Evolutionary conservation across 2,797 vertebrate genomes (phyloP).

Genomic region (Crocidura indochinensis): DNA sequence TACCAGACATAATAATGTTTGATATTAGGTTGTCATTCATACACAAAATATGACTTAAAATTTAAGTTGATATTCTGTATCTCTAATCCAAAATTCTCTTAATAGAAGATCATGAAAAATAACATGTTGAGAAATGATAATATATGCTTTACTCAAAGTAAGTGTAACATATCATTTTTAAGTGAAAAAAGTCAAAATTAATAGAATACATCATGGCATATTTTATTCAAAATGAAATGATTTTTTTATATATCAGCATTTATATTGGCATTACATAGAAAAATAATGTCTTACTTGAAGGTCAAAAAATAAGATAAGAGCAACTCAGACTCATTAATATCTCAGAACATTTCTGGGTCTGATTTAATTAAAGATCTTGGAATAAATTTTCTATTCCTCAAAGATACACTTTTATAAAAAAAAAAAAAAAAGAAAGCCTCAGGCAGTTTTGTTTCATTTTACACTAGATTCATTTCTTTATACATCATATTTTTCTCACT

Average conservation of each 20-base stretch:
- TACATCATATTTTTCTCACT: conserved; percentile 1
- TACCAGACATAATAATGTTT: background rate
- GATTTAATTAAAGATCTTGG: conserved; percentile 68
- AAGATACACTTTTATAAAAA: conserved; percentile 32
- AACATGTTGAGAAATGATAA: background rate
- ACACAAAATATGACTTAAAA: background rate
- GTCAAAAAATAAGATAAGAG: conserved; percentile 58
- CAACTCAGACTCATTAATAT: conserved; percentile 51
- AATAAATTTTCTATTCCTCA: conserved; percentile 50
- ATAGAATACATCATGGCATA: conserved; percentile 38
- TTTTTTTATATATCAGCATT: conserved; percentile 53
- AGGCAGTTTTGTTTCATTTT: conserved; percentile 26
- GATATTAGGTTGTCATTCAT: conserved; percentile 18
- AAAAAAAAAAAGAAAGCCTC: background rate
- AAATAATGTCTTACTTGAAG: conserved; percentile 56
- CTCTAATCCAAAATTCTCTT: conserved; percentile 50
- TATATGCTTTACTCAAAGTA: conserved; percentile 30
- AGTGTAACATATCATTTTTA: conserved; percentile 45
- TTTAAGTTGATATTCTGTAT: conserved; percentile 28
- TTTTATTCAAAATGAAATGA: conserved; percentile 63
- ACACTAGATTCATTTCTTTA: background rate
- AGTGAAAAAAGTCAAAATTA: conserved; percentile 50
- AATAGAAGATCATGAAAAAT: background rate
- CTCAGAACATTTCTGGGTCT: conserved; percentile 46
- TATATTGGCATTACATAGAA: conserved; percentile 46